These are phyloP conservation scores for Jacana jacana DNA, from an alignment of 2,113 vertebrate genomes.

Conservation along the genomic window DNA sequence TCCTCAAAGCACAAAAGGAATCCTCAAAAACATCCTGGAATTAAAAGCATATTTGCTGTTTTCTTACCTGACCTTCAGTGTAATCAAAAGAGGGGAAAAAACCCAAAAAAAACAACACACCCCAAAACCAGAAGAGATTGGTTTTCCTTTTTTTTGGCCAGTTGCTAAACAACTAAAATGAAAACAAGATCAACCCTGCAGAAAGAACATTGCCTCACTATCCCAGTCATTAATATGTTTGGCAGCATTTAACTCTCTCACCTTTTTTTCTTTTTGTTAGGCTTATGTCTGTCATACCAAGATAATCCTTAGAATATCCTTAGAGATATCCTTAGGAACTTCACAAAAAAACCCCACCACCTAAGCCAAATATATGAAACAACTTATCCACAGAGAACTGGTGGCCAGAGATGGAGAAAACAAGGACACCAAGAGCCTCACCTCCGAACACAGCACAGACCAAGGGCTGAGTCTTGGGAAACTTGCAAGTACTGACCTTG, in stretches of 20 bases:
- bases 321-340: not conserved
- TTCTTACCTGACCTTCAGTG: not conserved
- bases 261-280: not conserved
- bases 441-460: not conserved
- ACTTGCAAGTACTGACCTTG: accelerated
- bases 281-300: not conserved
- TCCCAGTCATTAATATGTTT: not conserved
- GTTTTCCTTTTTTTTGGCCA: not conserved
- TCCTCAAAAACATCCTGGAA: not conserved
- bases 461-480: not conserved
- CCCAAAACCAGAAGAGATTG: not conserved
- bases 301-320: not conserved
- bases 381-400: not conserved
- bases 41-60: not conserved
- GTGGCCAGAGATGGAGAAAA: not conserved
- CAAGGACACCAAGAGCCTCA: not conserved
- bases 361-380: not conserved
- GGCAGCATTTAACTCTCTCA: not conserved
- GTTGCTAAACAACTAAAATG: not conserved
- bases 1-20: not conserved
- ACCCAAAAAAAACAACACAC: not conserved
- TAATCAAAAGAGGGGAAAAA: not conserved
- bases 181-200: constrained; percentile 42
- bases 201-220: constrained; percentile 19
- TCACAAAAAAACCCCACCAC: not conserved